Conservation (phyloP, 1,140 invertebrate species). For the Zaprionus vittiger region DNA sequence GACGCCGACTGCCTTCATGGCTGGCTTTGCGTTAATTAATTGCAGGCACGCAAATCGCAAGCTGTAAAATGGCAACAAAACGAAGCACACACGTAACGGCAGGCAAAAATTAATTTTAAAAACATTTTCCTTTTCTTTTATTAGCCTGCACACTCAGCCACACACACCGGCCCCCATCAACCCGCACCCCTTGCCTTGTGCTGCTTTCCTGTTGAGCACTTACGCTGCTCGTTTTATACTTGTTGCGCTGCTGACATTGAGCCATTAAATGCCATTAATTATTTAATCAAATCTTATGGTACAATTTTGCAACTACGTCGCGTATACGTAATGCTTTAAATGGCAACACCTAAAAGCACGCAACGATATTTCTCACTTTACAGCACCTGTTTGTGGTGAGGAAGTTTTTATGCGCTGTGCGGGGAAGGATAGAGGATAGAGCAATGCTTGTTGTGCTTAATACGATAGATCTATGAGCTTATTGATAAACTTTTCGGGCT, state of each 20-base stretch:
- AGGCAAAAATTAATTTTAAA: constrained; percentile 47
- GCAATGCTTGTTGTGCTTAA: background rate
- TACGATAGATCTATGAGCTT: constrained; percentile 5
- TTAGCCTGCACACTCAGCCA: background rate
- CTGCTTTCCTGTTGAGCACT: background rate
- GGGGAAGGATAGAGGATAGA: background rate
- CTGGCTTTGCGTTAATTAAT: constrained; percentile 61
- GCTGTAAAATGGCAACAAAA: constrained; percentile 40
- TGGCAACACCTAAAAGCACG: constrained; percentile 48
- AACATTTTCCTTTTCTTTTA: constrained; percentile 31
- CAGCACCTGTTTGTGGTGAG: constrained; percentile 14
- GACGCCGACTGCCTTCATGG: constrained; percentile 3
- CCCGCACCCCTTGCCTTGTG: background rate
- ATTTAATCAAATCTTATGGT: constrained; percentile 68
- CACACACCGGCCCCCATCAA: background rate
- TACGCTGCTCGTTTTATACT: constrained; percentile 29
- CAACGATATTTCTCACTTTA: constrained; percentile 43
- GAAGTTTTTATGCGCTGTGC: background rate
- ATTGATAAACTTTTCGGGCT: constrained; percentile 1
- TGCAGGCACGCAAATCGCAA: constrained; percentile 55
- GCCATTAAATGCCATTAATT: constrained; percentile 62
- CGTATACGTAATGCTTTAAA: constrained; percentile 25
- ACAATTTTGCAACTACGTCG: constrained; percentile 29
- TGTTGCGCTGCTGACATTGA: constrained; percentile 51
- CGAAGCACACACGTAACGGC: background rate